phyloP scores from a whole-genome alignment of 2,888 invertebrate species.

The Andrena minutula region DNA sequence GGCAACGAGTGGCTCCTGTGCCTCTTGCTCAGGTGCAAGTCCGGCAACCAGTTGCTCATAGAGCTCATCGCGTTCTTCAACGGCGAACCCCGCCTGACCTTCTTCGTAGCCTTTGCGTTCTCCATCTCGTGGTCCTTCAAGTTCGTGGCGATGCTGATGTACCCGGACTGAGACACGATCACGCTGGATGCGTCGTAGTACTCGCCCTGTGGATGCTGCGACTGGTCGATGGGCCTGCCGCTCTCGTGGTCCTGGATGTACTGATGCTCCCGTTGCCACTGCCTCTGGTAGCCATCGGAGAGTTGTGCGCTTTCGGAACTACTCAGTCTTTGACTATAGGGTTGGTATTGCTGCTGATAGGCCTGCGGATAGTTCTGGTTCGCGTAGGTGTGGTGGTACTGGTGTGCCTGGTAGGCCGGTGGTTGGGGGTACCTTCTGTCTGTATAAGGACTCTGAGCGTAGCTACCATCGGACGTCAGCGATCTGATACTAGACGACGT shows the following conservation, averaged over 20 bases:
- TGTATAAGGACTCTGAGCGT: slow-evolving; percentile 79
- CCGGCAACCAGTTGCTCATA: slow-evolving; percentile 93
- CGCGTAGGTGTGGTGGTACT: slow-evolving; percentile 80
- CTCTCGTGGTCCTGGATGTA: slow-evolving; percentile 77
- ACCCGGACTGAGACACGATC: slow-evolving; percentile 92
- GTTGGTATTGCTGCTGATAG: slow-evolving; percentile 81
- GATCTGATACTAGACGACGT: slow-evolving; percentile 86
- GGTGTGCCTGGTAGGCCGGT: slow-evolving; percentile 81
- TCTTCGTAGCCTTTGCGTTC: slow-evolving; percentile 87
- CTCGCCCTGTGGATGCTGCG: slow-evolving; percentile 74
- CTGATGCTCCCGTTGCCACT: slow-evolving; percentile 81
- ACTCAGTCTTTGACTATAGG: slow-evolving; percentile 77
- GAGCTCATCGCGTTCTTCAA: slow-evolving; percentile 93
- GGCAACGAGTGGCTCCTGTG: slow-evolving; percentile 94
- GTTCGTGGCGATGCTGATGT: slow-evolving; percentile 91
- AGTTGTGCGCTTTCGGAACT: slow-evolving; percentile 77
- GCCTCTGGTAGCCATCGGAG: slow-evolving; percentile 79
- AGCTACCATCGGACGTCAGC: slow-evolving; percentile 80
- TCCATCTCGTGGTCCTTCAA: slow-evolving; percentile 86
- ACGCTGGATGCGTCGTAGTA: slow-evolving; percentile 87
- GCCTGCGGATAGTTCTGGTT: slow-evolving; percentile 80
- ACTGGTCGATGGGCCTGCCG: slow-evolving; percentile 72
- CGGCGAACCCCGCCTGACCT: slow-evolving; percentile 89
- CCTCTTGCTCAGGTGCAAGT: slow-evolving; percentile 91
- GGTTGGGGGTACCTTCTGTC: slow-evolving; percentile 81